Evolutionary conservation across 2,113 vertebrate species (phyloP).

Genomic region (Cyprinodon variegatus): DNA sequence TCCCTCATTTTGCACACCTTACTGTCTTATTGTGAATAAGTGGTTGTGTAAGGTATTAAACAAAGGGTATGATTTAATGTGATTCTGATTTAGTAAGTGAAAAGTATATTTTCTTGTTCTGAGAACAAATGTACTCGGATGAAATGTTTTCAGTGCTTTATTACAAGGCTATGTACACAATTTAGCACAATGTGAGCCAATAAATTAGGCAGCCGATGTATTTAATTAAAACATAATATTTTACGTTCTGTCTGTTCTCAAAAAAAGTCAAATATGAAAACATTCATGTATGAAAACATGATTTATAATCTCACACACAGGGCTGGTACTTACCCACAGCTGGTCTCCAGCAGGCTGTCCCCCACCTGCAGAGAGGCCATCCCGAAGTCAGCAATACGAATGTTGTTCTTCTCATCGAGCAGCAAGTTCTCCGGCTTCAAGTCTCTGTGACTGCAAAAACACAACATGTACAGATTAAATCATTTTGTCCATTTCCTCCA

Average conservation of each 20-base stretch:
- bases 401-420: constrained; percentile 94
- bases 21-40: no score
- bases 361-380: constrained; percentile 96
- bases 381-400: constrained; percentile 92
- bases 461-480: constrained; percentile 19
- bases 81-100: no score
- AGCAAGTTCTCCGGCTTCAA: constrained; percentile 93
- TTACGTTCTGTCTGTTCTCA: not conserved
- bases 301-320: constrained; percentile 7
- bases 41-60: no score
- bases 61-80: no score
- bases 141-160: no score
- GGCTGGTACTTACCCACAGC: constrained; percentile 87
- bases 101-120: no score
- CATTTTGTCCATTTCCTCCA: not conserved
- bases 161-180: no score
- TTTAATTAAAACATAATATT: not conserved
- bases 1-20: no score
- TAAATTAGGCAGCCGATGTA: no score
- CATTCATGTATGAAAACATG: not conserved
- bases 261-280: not conserved
- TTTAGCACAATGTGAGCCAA: no score
- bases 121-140: no score
- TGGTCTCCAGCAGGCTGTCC: constrained; percentile 93
- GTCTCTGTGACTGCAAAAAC: constrained; percentile 87